Evolutionary conservation across 2,888 invertebrate genomes (phyloP).

Genomic region (Harpalus rufipes): DNA sequence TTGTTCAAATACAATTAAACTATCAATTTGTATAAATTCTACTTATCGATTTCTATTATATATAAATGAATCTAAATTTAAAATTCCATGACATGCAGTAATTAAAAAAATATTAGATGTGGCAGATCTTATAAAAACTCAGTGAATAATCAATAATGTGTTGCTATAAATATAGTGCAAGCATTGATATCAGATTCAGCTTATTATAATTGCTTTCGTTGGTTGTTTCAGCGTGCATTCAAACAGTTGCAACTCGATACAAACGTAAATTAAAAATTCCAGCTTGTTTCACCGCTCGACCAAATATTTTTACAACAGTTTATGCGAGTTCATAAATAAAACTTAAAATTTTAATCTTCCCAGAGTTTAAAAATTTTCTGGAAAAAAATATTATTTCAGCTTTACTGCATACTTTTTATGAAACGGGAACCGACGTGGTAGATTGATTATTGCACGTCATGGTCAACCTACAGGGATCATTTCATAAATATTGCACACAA

Average conservation of each 20-base stretch:
- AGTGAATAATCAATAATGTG: slow-evolving; percentile 25
- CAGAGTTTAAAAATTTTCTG: slow-evolving; percentile 2
- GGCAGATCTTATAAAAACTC: slow-evolving; percentile 1
- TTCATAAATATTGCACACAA: no score
- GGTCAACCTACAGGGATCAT: no score
- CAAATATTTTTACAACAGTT: slow-evolving; percentile 44
- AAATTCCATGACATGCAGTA: neutral
- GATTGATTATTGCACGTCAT: no score
- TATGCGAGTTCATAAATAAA: slow-evolving; percentile 33
- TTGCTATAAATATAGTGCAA: slow-evolving; percentile 12
- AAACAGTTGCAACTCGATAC: neutral
- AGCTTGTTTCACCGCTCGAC: slow-evolving; percentile 19
- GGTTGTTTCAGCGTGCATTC: slow-evolving; percentile 4
- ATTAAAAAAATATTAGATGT: neutral
- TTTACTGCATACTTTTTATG: neutral
- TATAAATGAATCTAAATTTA: neutral
- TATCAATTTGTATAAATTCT: neutral
- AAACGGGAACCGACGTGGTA: neutral
- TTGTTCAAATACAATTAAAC: no score
- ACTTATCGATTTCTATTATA: no score
- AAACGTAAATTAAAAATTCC: slow-evolving; percentile 28
- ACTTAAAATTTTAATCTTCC: slow-evolving; percentile 24
- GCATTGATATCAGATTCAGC: neutral
- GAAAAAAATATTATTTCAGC: neutral
- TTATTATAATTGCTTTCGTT: slow-evolving; percentile 3